Conservation (phyloP, 2,113 vertebrate genomes). For the Xiphophorus couchianus region DNA sequence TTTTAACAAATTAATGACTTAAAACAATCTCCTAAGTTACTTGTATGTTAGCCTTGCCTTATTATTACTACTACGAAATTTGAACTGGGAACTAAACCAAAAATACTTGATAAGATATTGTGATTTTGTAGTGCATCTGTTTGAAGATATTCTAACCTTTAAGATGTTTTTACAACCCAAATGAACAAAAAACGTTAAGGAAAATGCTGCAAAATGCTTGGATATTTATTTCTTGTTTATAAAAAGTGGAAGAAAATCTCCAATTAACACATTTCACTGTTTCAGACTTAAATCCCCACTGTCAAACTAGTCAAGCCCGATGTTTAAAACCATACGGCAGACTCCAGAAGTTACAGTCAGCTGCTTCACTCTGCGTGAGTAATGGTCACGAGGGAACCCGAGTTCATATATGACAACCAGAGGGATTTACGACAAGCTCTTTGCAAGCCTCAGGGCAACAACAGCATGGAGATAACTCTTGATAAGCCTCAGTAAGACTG, state of each 20-base stretch:
- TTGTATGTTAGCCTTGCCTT: too few species aligned
- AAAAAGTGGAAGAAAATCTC: background rate
- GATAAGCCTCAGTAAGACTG: background rate
- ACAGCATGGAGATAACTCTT: slow-evolving; percentile 26
- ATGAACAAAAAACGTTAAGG: too few species aligned
- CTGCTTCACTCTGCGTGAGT: slow-evolving; percentile 30
- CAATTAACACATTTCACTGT: background rate
- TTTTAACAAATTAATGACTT: too few species aligned
- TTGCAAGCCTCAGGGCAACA: slow-evolving; percentile 23
- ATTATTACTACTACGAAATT: too few species aligned
- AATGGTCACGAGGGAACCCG: slow-evolving; percentile 34
- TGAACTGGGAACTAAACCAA: too few species aligned
- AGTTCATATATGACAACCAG: slow-evolving; percentile 39
- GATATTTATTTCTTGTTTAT: background rate
- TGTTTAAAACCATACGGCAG: too few species aligned
- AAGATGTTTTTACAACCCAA: slow-evolving; percentile 28
- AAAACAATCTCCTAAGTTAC: too few species aligned
- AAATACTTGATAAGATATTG: too few species aligned
- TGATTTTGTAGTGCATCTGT: background rate
- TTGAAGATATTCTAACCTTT: slow-evolving; percentile 36
- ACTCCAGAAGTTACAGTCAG: too few species aligned
- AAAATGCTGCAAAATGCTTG: too few species aligned
- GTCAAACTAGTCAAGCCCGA: too few species aligned
- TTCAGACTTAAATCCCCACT: background rate
- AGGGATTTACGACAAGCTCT: slow-evolving; percentile 33